Conservation (phyloP, 2,888 invertebrate species). For the Dicranocentrus wangi region DNA sequence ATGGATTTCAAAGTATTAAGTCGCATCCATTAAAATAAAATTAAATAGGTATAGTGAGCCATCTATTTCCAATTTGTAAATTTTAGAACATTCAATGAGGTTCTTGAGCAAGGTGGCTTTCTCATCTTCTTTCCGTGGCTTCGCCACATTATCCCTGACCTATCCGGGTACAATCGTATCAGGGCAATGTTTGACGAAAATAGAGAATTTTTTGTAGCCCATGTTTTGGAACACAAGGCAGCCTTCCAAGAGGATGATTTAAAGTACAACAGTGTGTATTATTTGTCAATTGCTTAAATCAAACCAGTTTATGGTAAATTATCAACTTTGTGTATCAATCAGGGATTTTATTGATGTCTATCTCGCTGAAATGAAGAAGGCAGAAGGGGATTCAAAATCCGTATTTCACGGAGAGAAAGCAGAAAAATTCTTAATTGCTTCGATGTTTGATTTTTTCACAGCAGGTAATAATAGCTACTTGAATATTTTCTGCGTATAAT, state of each 20-base stretch:
- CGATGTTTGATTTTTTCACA: too few relatives aligned
- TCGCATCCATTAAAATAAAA: not conserved
- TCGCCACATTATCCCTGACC: conserved; percentile 38
- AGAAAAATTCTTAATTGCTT: not conserved
- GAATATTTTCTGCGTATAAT: not conserved
- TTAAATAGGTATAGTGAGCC: not conserved
- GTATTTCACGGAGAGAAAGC: conserved; percentile 28
- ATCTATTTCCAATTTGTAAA: too few relatives aligned
- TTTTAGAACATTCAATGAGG: conserved; percentile 16
- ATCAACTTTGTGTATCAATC: not conserved
- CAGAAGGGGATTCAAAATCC: conserved; percentile 3
- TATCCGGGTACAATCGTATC: conserved; percentile 36
- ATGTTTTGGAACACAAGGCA: conserved; percentile 40
- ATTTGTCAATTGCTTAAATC: too few relatives aligned
- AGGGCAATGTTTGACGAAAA: conserved; percentile 18
- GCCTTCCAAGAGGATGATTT: conserved; percentile 45
- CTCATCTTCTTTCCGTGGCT: conserved; percentile 55
- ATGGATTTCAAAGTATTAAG: not conserved
- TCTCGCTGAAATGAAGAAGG: conserved; percentile 46
- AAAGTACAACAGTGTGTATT: too few relatives aligned
- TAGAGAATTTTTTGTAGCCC: conserved; percentile 29
- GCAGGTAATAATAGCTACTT: too few relatives aligned
- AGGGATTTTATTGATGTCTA: conserved; percentile 55
- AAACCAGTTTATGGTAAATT: too few relatives aligned
- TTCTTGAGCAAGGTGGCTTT: conserved; percentile 19